These are phyloP conservation scores for Lasioglossum albipes DNA, from an alignment of 1,140 invertebrate genomes.

Conservation along the genomic window DNA sequence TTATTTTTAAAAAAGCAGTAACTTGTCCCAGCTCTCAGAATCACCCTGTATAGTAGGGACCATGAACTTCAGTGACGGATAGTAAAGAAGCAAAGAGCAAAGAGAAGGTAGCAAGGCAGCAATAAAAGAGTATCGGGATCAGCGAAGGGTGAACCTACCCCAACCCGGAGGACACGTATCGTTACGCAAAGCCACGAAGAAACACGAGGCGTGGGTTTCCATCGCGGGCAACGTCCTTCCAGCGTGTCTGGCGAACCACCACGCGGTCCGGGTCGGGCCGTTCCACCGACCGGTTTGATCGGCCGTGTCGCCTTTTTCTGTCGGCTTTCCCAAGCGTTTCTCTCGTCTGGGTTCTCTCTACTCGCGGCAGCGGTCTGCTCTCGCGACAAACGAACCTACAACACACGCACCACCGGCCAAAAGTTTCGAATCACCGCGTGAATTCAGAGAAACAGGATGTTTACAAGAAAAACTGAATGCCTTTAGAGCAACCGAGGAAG, in stretches of 20 bases:
- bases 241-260: constrained; percentile 35
- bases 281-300: constrained; percentile 56
- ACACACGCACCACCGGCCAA: neutral
- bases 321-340: constrained; percentile 55
- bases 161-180: neutral
- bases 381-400: constrained; percentile 14
- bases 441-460: no score
- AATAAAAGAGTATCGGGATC: neutral
- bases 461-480: no score
- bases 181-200: constrained; percentile 12
- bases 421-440: no score
- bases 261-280: constrained; percentile 16
- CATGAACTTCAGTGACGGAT: no score
- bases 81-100: neutral
- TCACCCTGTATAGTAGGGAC: no score
- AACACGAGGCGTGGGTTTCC: constrained; percentile 13
- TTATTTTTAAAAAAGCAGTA: no score
- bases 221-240: constrained; percentile 37
- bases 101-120: neutral
- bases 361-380: neutral
- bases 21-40: no score
- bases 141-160: neutral
- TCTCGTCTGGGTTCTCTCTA: constrained; percentile 16
- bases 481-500: no score
- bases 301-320: constrained; percentile 51